Evolutionary conservation across 64 coral and sea anemone species (phyloP).

Genomic region (Stichodactyla mertensii): DNA sequence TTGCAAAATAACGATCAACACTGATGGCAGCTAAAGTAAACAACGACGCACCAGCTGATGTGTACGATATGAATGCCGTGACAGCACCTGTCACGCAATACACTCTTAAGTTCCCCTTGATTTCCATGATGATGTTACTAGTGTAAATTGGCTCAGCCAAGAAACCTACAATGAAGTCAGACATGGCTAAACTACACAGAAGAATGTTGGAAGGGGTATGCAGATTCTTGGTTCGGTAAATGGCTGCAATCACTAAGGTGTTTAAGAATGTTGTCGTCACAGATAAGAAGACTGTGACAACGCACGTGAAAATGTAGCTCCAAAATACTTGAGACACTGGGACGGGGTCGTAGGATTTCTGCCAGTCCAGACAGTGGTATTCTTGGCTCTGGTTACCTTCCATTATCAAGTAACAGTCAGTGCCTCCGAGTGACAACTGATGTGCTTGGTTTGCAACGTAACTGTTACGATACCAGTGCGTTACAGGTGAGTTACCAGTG

Average conservation of each 20-base stretch:
- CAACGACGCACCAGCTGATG: neutral
- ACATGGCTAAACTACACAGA: slow-evolving; percentile 26
- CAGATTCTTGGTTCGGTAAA: neutral
- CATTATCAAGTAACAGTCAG: neutral
- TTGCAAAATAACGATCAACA: slow-evolving; percentile 26
- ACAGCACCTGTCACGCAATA: slow-evolving; percentile 35
- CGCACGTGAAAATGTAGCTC: slow-evolving; percentile 31
- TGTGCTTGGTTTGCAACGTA: neutral
- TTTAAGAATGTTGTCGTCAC: slow-evolving; percentile 18
- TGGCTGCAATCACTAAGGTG: slow-evolving; percentile 9
- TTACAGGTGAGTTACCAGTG: too few relatives aligned
- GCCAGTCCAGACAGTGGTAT: neutral
- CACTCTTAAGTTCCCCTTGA: neutral
- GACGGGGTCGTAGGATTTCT: neutral
- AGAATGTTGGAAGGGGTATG: slow-evolving; percentile 22
- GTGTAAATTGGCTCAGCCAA: slow-evolving; percentile 20
- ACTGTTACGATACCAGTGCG: neutral
- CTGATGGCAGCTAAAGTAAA: slow-evolving; percentile 36
- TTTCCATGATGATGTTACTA: neutral
- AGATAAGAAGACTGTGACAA: neutral
- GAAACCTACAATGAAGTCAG: slow-evolving; percentile 13
- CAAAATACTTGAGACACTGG: slow-evolving; percentile 3
- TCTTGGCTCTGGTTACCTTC: neutral
- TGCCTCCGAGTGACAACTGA: neutral
- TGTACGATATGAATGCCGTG: neutral